Evolutionary conservation across 2,113 vertebrate genomes (phyloP).

Genomic region (Oxyruncus cristatus): DNA sequence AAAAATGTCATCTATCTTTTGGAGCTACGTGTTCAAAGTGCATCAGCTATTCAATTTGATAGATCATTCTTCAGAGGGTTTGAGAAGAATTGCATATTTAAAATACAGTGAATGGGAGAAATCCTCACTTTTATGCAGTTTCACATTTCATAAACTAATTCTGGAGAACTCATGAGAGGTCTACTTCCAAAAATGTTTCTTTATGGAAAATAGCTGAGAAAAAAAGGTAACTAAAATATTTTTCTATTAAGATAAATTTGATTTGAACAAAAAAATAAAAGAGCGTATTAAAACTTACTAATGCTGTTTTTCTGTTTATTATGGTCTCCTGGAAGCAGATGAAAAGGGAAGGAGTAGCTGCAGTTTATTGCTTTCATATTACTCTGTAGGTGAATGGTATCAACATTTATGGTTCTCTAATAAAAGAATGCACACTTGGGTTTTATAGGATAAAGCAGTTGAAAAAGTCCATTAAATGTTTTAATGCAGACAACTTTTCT

Average conservation of each 20-base stretch:
- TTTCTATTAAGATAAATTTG: not conserved
- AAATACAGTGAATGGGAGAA: slow-evolving; percentile 54
- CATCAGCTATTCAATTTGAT: slow-evolving; percentile 67
- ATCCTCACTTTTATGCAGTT: slow-evolving; percentile 34
- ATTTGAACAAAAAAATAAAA: not conserved
- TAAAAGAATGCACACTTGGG: not conserved
- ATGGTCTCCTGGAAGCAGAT: not conserved
- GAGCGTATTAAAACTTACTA: not conserved
- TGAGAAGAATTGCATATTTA: slow-evolving; percentile 64
- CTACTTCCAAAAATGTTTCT: slow-evolving; percentile 12
- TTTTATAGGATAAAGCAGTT: not conserved
- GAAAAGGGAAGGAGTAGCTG: not conserved
- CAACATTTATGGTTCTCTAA: not conserved
- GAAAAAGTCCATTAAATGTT: not conserved
- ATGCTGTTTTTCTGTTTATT: not conserved
- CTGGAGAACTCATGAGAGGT: slow-evolving; percentile 20
- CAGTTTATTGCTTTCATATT: not conserved
- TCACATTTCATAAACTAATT: slow-evolving; percentile 61
- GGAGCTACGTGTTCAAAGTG: slow-evolving; percentile 72
- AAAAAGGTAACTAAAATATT: not conserved
- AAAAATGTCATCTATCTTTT: slow-evolving; percentile 75
- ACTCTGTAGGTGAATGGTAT: not conserved
- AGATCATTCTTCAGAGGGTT: slow-evolving; percentile 64
- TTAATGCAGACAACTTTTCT: not conserved
- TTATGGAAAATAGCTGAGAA: not conserved